Base-by-base conservation (phyloP, 2,113 vertebrate genomes). In the Campylorhamphus procurvoides region DNA sequence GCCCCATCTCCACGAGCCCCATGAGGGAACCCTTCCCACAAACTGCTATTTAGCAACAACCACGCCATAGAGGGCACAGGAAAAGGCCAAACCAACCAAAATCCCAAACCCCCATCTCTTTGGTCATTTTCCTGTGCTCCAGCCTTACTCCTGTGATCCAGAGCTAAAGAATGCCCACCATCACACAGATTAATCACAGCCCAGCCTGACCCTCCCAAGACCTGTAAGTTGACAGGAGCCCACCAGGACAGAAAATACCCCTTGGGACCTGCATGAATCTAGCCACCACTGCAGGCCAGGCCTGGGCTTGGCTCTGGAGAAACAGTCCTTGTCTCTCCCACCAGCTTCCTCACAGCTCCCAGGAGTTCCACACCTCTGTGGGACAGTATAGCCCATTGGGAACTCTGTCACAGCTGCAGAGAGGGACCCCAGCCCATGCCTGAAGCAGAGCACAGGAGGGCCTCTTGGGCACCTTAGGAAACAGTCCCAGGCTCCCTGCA, bases 381-480 rank as follows among this genome's bases (percentile, higher is more conserved):
- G 28, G 42, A 49, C 7, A 2, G 77, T 77, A 72, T n/a, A 35
- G 68, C 19, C 49, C 3, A 3, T 27, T 5, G 1, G 4, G 77
- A 52, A 27, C 24, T 6, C n/a, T n/a, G 19, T 27, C 17, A 52
- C 0, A 0, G 49, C 25, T 0, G 6, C 46, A 2, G 5, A 11
- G 37, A 9, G 37, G 35, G 46, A 37, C 20, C 49, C 24, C n/a
- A 72, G 40, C 31, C 58, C 5, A 0, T 4, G 5, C 76, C 28
- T 13, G 37, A 40, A 44, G 59, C 39, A 27, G 23, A 22, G 29
- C 6, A 37, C n/a, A 31, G 33, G 33, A 76, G 14, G 23, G 53
- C 19, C 19, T 68, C 59, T 42, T 44, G 1, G 1, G 33, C 40
- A 14, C 24, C 4, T 0, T 9, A 35, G 35, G 44, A 69, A 28